A percentile compares a stretch with the other conserved stretches of the same genome.
Evolutionary conservation across 2,113 vertebrate species (phyloP).

Genomic region (Cairina moschata): DNA sequence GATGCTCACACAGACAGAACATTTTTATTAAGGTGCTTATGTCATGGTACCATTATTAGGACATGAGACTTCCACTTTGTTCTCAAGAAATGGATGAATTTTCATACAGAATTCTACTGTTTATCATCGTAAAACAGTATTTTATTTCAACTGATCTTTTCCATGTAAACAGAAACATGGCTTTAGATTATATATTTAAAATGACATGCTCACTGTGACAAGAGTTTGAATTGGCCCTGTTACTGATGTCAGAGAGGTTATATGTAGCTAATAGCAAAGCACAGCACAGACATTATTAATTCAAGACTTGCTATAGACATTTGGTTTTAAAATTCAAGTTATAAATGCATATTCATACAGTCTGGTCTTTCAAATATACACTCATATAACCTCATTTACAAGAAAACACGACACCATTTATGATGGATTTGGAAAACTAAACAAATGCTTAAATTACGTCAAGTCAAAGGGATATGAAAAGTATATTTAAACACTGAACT

Average conservation of each 20-base stretch:
- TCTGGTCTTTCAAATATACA: background rate
- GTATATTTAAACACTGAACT: background rate
- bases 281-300: background rate
- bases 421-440: background rate
- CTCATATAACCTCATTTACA: conserved; percentile 17
- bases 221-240: background rate
- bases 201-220: background rate
- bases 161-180: background rate
- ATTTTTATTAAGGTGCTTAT: background rate
- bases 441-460: background rate
- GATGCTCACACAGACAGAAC: background rate
- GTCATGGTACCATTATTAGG: background rate
- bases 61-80: background rate
- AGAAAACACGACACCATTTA: background rate
- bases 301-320: background rate
- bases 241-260: background rate
- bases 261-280: background rate
- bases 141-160: background rate
- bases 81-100: background rate
- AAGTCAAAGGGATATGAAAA: conserved; percentile 5
- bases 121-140: background rate
- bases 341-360: conserved; percentile 30
- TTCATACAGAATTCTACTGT: background rate
- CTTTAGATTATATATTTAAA: background rate
- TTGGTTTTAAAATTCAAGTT: conserved; percentile 22